Evolutionary conservation across 1,140 invertebrate species (phyloP), one percentile per base, ranked within the genome.

Genomic region (Ridgeia piscesae): DNA sequence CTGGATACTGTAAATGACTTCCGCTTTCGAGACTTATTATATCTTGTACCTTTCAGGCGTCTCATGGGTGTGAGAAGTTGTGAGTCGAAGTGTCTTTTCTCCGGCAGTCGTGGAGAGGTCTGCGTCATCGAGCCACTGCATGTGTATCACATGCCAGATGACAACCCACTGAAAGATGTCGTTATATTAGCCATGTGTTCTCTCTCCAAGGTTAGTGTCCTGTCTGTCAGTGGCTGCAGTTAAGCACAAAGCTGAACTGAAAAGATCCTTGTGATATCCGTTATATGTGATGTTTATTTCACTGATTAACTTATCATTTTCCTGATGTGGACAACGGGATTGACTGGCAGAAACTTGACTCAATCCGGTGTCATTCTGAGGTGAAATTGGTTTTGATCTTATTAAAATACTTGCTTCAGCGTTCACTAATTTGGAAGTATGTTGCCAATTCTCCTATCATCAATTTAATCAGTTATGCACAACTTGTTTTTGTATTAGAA

Each of bases 91-190:
- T 99, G 98, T 95, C 95, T 99, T 33, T 99, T 99, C 96, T 99
- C 98, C 91, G 98, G 98, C n/a, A 99, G 98, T 91, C 97, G 98
- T 91, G 99, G 99, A 0, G 99, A 99, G 97, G 99, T 98, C 88
- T 98, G 98, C 95, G 97, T 97, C n/a, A 96, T 99, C 58, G 98
- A 98, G 95, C 98, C 98, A 0, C 96, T 99, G 2, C 96, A 97
- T 50, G 97, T 98, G 93, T 97, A 97, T 94, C 94, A 94, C 33
- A 95, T 97, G 96, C 94, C 97, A 92, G 97, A 97, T 91, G 96
- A 97, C 77, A 97, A 98, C 95, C 97, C 98, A 1, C 96, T 98
- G 97, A 97, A 95, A 92, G 97, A 97, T 95, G 97, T 97, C 94
- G 97, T 99, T 92, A 91, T 96, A 27, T 97, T 99, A 91, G 98